Conservation (phyloP, 2,113 vertebrate genomes). For the Melanerpes formicivorus region DNA sequence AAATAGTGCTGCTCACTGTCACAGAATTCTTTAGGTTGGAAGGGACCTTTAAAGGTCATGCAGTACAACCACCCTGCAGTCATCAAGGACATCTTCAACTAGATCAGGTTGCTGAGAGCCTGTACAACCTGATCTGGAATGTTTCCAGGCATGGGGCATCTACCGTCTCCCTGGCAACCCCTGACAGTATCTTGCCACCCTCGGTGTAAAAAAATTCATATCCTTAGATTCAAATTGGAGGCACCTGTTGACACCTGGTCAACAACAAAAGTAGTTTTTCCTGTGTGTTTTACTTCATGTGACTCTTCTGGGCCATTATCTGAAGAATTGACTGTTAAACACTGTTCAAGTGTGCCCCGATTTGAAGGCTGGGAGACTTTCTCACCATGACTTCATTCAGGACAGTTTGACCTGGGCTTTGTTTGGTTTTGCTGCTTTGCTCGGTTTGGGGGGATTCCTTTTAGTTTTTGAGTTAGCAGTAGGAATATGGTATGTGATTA, state of each 20-base stretch:
- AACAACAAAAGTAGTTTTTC: conserved; percentile 13
- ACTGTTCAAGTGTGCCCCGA: background rate
- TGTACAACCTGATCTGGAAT: too few relatives aligned
- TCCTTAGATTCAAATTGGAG: conserved; percentile 7
- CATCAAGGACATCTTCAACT: too few relatives aligned
- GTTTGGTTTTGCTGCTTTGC: background rate
- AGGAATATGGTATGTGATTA: background rate
- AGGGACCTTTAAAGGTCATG: too few relatives aligned
- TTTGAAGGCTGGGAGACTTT: background rate
- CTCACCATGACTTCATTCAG: background rate
- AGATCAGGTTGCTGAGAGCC: too few relatives aligned
- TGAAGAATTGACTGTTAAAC: conserved; percentile 7
- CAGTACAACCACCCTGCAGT: too few relatives aligned
- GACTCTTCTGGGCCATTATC: background rate
- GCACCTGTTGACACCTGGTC: conserved; percentile 53
- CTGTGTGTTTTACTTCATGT: conserved; percentile 24
- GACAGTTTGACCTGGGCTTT: background rate
- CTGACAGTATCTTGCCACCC: too few relatives aligned
- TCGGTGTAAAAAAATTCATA: too few relatives aligned
- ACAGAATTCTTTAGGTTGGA: too few relatives aligned
- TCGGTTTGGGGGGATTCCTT: background rate
- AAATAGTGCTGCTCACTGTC: background rate
- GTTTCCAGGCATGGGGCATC: too few relatives aligned
- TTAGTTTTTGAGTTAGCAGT: background rate
- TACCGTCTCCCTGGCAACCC: too few relatives aligned